phyloP scores from a whole-genome alignment of 2,113 vertebrate species.

The Protobothrops flavoviridis region DNA sequence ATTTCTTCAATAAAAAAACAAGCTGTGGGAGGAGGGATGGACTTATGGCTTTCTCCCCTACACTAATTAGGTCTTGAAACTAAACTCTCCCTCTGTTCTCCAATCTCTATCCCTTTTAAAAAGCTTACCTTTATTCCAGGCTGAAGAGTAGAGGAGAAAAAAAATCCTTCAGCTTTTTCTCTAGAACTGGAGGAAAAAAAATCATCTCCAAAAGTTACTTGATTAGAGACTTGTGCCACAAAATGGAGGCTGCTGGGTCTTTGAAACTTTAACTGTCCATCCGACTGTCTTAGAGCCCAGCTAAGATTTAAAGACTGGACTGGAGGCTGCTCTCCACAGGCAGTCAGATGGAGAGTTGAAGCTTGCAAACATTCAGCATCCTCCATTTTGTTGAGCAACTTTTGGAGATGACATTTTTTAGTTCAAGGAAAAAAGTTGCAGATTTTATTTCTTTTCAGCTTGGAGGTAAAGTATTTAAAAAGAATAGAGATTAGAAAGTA shows the following conservation, averaged over 20 bases:
- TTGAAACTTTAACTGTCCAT: not conserved
- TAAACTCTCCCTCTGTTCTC: not conserved
- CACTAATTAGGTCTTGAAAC: not conserved
- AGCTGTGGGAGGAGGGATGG: too few relatives aligned
- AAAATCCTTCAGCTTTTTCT: not conserved
- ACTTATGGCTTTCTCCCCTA: not conserved
- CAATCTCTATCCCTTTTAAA: not conserved
- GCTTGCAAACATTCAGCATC: not conserved
- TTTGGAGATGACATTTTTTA: not conserved
- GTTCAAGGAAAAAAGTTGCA: not conserved
- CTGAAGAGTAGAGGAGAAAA: not conserved
- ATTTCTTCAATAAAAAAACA: not conserved
- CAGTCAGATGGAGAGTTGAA: not conserved
- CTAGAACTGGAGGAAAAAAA: not conserved
- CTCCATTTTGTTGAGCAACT: not conserved
- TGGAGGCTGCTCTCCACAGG: not conserved
- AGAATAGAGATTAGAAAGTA: not conserved
- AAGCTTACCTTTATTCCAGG: not conserved
- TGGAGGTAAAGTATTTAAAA: not conserved
- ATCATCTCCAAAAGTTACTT: not conserved
- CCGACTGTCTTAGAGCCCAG: not conserved
- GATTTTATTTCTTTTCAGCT: not conserved
- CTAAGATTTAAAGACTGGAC: not conserved
- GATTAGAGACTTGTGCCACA: not conserved
- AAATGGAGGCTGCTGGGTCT: not conserved